phyloP scores from a whole-genome alignment of 1,140 invertebrate genomes.

The Diplogasteroides magnus region DNA sequence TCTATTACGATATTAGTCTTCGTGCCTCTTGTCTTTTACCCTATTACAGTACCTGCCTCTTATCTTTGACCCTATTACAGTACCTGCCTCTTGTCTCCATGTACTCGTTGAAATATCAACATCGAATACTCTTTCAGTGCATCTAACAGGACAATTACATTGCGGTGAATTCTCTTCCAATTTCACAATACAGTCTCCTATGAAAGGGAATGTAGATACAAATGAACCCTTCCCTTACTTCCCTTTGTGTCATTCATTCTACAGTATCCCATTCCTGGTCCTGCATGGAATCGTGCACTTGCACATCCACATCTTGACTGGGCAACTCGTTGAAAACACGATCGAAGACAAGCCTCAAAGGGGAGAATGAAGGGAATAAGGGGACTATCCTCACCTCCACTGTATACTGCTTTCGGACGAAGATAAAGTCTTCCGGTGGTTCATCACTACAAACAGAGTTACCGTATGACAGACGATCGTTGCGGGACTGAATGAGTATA shows the following conservation, averaged over 20 bases:
- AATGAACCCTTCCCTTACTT: background rate
- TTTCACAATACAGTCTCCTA: background rate
- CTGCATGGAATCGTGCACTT: background rate
- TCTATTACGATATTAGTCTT: too few species aligned
- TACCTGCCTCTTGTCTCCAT: background rate
- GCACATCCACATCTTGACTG: background rate
- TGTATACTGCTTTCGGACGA: background rate
- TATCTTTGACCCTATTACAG: background rate
- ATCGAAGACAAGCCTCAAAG: background rate
- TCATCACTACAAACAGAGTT: background rate
- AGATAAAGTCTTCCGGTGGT: background rate
- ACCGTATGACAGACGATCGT: background rate
- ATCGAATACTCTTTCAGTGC: background rate
- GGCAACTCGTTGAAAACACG: background rate
- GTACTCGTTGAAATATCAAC: background rate
- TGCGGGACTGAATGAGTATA: background rate
- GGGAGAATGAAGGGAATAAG: background rate
- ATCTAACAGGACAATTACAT: background rate
- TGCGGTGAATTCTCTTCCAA: background rate
- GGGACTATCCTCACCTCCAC: background rate
- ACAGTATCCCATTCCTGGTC: background rate
- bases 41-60: too few species aligned
- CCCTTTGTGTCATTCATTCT: background rate
- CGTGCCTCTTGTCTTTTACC: too few species aligned
- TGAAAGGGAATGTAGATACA: background rate